Base-by-base conservation (phyloP, 2,797 vertebrate species). In the Mormyrops boulengeri region DNA sequence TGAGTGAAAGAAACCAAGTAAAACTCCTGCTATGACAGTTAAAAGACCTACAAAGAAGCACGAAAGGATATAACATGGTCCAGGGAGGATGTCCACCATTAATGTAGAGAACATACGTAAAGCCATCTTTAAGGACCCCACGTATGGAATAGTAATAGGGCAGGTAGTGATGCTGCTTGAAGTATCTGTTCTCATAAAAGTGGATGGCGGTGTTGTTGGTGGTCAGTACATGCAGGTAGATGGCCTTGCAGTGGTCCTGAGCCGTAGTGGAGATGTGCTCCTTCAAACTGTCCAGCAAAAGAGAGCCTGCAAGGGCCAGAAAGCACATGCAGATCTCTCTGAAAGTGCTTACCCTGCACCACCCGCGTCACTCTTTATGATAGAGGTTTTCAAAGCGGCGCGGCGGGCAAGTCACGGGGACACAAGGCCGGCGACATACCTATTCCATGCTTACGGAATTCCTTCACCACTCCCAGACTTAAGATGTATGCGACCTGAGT, bases 41-140 rank as follows among this genome's bases (percentile, higher is more conserved):
- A 80, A n/a, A 41, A 19, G 73, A 8, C 7, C 38, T 9, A 38
- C 30, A 17, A 73, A 77, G 5, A 52, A 82, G 11, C 77, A 1
- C 38, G 17, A 95, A 99, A 99, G 98, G 99, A 99, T 99, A 99
- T 99, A 99, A 97, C 93, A 99, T 97, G 88, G 99, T 99, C 98
- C 99, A 99, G n/a, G 99, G 99, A 1, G 99, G 98, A 91, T 99
- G 98, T 1, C 99, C 98, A 0, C 98, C 98, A 0, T 99, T 99
- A 95, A 99, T 97, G 95, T 99, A 99, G 88, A 99, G 97, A 44
- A 99, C 98, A 0, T 99, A 99, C 38, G 99, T 99, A 93, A 99
- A 99, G 88, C 98, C 99, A 92, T 99, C 99, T 93, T 99, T 99
- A 93, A 99, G 97, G 91, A 99, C 98, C 1, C 99, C 99, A 73